A percentile compares a stretch with the other conserved stretches of the same genome.
phyloP scores from a whole-genome alignment of 2,888 invertebrate species.

The Dryococelus australis region DNA sequence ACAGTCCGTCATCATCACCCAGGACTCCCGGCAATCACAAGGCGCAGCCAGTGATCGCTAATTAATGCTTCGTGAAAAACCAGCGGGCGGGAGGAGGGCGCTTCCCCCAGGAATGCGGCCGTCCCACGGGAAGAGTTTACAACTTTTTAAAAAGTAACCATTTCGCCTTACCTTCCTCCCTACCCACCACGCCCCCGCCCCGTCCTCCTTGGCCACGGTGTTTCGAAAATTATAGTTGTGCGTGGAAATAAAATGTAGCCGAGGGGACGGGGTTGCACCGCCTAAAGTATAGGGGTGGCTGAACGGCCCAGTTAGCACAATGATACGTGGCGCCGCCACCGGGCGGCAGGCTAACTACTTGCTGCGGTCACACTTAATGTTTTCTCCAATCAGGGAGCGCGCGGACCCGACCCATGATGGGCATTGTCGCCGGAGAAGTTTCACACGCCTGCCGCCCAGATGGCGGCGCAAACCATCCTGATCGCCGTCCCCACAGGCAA shows the following conservation, averaged over 20 bases:
- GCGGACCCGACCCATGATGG: too few relatives aligned
- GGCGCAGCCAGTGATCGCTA: not conserved
- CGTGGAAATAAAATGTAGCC: not conserved
- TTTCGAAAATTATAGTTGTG: not conserved
- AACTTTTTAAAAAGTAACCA: conserved; percentile 16
- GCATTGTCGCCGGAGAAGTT: not conserved
- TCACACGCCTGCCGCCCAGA: not conserved
- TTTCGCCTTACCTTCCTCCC: not conserved
- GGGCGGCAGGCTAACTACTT: not conserved
- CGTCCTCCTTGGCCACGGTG: not conserved
- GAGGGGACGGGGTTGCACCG: not conserved
- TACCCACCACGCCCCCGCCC: not conserved
- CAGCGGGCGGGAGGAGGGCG: not conserved
- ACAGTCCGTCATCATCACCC: not conserved
- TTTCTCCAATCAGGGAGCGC: not conserved
- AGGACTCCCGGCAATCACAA: too few relatives aligned
- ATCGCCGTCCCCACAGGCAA: too few relatives aligned
- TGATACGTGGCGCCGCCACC: not conserved
- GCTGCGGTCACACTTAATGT: conserved; percentile 16
- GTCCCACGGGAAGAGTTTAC: conserved; percentile 9
- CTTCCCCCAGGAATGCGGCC: conserved; percentile 4
- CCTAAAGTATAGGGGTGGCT: not conserved
- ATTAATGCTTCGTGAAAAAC: not conserved
- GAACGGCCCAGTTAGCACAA: not conserved
- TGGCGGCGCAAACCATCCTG: too few relatives aligned